Evolutionary conservation across 2,888 invertebrate species (phyloP).

Genomic region (Pediacus dermestoides): DNA sequence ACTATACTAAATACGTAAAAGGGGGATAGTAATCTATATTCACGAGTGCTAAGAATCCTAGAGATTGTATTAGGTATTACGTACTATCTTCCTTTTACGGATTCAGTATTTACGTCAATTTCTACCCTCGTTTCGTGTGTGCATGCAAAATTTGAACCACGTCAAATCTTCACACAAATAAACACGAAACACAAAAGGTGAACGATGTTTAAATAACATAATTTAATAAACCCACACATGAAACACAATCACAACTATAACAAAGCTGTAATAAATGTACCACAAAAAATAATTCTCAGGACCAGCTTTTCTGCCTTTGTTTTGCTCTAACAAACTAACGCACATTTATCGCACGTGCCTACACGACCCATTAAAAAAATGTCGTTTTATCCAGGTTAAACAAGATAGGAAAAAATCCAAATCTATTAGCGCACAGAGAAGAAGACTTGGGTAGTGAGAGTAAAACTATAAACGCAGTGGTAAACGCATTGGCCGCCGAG

Average conservation of each 20-base stretch:
- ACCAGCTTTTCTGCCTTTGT: background rate
- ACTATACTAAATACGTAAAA: no score
- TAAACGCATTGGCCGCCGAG: conserved; percentile 87
- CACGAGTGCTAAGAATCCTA: no score
- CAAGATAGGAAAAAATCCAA: conserved; percentile 98
- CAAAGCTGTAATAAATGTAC: no score
- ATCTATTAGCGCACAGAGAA: conserved; percentile 79
- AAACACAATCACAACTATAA: no score
- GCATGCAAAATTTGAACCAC: no score
- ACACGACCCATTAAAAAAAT: no score
- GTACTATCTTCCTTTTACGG: no score
- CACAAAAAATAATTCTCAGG: no score
- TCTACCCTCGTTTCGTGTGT: no score
- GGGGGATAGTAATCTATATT: no score
- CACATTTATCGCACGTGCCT: background rate
- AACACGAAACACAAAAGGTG: background rate
- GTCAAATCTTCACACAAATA: conserved; percentile 2
- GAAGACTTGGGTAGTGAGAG: conserved; percentile 66
- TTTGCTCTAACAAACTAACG: background rate
- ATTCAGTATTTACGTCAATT: no score
- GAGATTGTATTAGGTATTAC: no score
- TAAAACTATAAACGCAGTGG: conserved; percentile 88
- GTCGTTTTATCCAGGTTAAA: conserved; percentile 61
- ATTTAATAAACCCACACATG: conserved; percentile 2
- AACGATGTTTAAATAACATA: conserved; percentile 1